Percentiles rank a stretch among this genome's conserved stretches.
Evolutionary conservation across 2,888 invertebrate genomes (phyloP).

Genomic region (Leucophenga montana): DNA sequence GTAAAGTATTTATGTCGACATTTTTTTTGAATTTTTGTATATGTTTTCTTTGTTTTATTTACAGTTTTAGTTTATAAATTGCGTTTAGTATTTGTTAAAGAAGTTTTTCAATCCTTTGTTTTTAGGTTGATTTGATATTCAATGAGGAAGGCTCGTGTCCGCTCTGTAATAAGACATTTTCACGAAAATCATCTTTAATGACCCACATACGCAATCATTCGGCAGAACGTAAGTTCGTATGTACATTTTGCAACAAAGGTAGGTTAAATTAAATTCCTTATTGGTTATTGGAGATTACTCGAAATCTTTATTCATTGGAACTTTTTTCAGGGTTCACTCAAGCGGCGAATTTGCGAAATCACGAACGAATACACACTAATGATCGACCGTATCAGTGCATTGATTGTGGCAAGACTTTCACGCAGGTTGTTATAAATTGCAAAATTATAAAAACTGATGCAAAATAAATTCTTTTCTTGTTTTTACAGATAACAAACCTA

Average conservation of each 20-base stretch:
- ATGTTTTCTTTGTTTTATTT: not conserved
- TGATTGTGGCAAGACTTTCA: constrained; percentile 73
- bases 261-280: constrained; percentile 27
- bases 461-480: not conserved
- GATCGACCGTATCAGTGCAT: constrained; percentile 73
- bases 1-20: too few relatives aligned
- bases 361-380: constrained; percentile 73
- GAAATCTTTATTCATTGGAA: not conserved
- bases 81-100: not conserved
- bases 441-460: not conserved
- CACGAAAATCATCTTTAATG: constrained; percentile 72
- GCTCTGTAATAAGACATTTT: constrained; percentile 73
- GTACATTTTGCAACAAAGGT: constrained; percentile 73
- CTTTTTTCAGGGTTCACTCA: constrained; percentile 70
- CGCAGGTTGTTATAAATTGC: constrained; percentile 58
- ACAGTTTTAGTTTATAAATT: not conserved
- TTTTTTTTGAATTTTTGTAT: not conserved
- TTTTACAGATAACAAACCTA: constrained; percentile 70
- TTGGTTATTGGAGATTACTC: not conserved
- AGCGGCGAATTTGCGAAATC: constrained; percentile 73
- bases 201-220: constrained; percentile 74
- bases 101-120: not conserved
- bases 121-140: constrained; percentile 72
- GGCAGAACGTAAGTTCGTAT: constrained; percentile 73
- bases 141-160: constrained; percentile 74